Base-by-base conservation (phyloP, 2,113 vertebrate genomes). In the Hirundichthys speculiger region DNA sequence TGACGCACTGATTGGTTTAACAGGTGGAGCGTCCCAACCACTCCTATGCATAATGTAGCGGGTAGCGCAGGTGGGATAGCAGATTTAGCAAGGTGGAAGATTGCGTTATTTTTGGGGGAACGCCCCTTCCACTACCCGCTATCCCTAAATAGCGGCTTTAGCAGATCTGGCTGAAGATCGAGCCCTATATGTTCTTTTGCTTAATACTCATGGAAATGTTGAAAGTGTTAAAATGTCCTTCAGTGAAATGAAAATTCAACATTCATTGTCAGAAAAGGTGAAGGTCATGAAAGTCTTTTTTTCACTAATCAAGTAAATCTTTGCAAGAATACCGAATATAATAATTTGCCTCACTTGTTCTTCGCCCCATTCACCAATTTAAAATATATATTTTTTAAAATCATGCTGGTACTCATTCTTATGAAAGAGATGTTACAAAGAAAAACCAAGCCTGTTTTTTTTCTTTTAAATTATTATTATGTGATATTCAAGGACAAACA, bases 271-370 rank as follows among this genome's bases (percentile, higher is more conserved):
- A 60, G 24, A 42, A 59, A 67, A 57, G 69, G 49, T 73, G 41
- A 67, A 57, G 69, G 49, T 73, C 41, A 69, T 60, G 30, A 40
- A 62, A 57, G 24, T 18, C n/a, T 52, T 45, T 59, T 34, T 56
- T 45, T n/a, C 4, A 14, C 21, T 77, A 42, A 71, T 79, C 53
- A 69, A 55, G 61, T 57, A 14, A 74, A 78, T 2, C 45, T 59
- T 77, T 70, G 2, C 25, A 34, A 47, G 19, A 49, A 45, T 73
- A 53, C 27, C 30, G 50, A 38, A 69, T 48, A 25, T n/a, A 67
- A 61, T 24, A 25, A 55, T 74, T 48, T 59, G 47, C 73, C 56
- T 73, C 24, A 48, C 34, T 55, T 20, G 13, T 49, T 56, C 15
- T 52, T 39, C 12, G 5, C 38, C 24, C 13, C 19, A 58, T 65